A percentile compares a stretch with the other conserved stretches of the same genome.
Conservation (phyloP, 1,140 invertebrate species). For the Gerris buenoi region DNA sequence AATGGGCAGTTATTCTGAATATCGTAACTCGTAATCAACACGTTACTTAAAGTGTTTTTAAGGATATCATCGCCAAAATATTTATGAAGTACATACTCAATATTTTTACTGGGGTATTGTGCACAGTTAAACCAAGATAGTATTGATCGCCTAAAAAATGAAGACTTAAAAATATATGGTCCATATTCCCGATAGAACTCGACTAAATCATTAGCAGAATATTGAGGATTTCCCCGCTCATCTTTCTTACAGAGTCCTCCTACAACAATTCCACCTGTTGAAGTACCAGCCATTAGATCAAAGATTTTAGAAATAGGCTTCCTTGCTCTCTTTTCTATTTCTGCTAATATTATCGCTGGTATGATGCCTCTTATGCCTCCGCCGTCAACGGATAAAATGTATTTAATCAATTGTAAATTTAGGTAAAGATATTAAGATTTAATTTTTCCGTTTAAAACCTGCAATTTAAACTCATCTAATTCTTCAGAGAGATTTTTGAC, state of each 20-base stretch:
- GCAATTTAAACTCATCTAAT: neutral
- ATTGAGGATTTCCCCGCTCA: neutral
- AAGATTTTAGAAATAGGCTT: neutral
- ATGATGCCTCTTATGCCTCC: constrained; percentile 1
- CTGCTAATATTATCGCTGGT: neutral
- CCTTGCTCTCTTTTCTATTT: constrained; percentile 1
- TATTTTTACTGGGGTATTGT: neutral
- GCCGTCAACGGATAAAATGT: no score
- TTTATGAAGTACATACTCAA: neutral
- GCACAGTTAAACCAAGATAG: neutral
- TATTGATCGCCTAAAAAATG: neutral
- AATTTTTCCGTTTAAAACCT: neutral
- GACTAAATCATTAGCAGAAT: neutral
- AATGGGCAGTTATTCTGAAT: neutral
- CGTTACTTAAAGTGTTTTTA: neutral
- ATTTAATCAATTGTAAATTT: neutral
- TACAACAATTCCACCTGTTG: neutral
- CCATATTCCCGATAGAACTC: neutral
- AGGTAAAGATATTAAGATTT: neutral
- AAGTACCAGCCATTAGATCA: constrained; percentile 1
- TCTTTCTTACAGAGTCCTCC: neutral
- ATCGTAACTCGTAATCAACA: neutral
- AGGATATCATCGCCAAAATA: neutral
- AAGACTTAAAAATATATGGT: neutral
- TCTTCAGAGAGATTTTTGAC: neutral